Base-by-base conservation (phyloP, 2,113 vertebrate genomes). In the Cryptotis parvus region DNA sequence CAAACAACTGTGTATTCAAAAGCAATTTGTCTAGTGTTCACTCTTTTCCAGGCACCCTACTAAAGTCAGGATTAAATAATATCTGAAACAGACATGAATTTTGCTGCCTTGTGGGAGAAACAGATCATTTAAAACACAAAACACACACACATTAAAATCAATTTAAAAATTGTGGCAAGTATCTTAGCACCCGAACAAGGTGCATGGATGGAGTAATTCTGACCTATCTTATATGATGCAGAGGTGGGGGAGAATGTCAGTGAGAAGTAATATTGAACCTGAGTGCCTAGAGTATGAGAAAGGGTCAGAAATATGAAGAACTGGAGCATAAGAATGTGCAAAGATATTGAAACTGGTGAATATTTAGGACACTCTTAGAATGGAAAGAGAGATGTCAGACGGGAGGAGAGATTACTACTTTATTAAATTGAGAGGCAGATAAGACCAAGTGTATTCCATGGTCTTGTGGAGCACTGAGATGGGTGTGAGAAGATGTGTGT, bases 11-110 rank as follows among this genome's bases (percentile, higher is more conserved):
- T 75, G 5, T 29, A 69, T 31, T n/a, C 26, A 27, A 14, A 3
- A 82, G 22, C 29, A 82, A 70, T 66, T 75, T 89, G 35, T 6
- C 29, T 55, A 92, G 69, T 63, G 11, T 10, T 11, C 61, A 15
- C 58, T 61, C 2, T 77, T 84, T 87, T 10, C 37, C 33, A 70
- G 91, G 74, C 12, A 43, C 58, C 14, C 22, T 80, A n/a, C 20
- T 78, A 70, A 73, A 83, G 75, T 86, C 27, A 76, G 63, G 29
- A 49, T 41, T 26, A 75, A 73, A 75, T 55, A 26, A 75, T 70
- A 8, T 35, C 27, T 31, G 33, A 39, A 45, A 18, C 18, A 68
- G 66, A 74, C 35, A 24, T 33, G 11, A 31, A 27, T 79, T 68
- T 76, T 70, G 1, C 31, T 75, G 52, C 85, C 39, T 18, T 41